Base-by-base conservation (phyloP, 2,113 vertebrate species). In the Cygnus atratus region DNA sequence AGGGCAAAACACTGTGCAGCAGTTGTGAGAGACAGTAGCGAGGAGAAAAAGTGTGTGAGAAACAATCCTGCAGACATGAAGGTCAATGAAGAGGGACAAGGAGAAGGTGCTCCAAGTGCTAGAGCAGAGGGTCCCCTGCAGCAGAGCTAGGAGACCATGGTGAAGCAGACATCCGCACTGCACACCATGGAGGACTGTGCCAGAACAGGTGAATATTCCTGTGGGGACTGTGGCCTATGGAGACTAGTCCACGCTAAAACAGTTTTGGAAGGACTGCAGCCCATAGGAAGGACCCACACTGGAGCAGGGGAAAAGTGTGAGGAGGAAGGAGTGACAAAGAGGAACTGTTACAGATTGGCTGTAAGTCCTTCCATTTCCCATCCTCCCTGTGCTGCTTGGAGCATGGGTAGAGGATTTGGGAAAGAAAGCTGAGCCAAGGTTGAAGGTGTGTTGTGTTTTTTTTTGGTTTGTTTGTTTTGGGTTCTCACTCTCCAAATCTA, bases 121-220 rank as follows among this genome's bases (percentile, higher is more conserved):
- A 63, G 37, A 35, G 9, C 3, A 67, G 19, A 65, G 0, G 0
- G 43, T 84, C 10, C n/a, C 10, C 13, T n/a, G 26, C 10, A 55
- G 21, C 4, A 24, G 3, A 2, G 48, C 26, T 43, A 46, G 63
- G 62, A 58, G 19, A 70, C 22, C 20, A 25, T 6, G 4, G 14
- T 31, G 80, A 88, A 73, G n/a, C 10, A 63, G 10, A 4, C 26
- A 75, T 18, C 26, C 17, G 17, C 13, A 66, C 29, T 79, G 35
- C 17, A 78, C 19, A 39, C 28, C 17, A 11, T 8, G 37, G 8
- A 67, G 63, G 21, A 48, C 41, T 67, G 46, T 0, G 0, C 10
- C 28, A 58, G 41, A 76, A 18, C 8, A 91, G 54, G 54, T 55
- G 54, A 28, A 55, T 55, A 31, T 55, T 55, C 54, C 54, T 54